Percentiles rank a stretch among this genome's conserved stretches.
Evolutionary conservation across 1,140 invertebrate genomes (phyloP).

Genomic region (Galleria mellonella): DNA sequence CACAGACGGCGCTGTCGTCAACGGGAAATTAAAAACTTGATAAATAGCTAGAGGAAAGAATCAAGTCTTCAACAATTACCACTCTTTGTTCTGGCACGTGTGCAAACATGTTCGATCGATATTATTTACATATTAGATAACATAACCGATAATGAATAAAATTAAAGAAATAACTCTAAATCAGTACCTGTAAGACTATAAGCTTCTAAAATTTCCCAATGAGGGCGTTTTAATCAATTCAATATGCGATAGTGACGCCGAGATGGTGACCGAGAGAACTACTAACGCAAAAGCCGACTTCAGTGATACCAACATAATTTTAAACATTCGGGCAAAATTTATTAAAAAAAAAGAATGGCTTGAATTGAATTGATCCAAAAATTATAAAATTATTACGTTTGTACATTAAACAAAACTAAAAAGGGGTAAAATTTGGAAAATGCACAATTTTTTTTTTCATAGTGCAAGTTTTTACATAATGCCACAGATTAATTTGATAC

Average conservation of each 20-base stretch:
- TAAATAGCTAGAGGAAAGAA: slow-evolving; percentile 2
- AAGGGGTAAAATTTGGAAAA: too few species aligned
- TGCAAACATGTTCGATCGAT: background rate
- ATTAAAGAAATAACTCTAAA: slow-evolving; percentile 11
- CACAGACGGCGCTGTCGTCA: slow-evolving; percentile 58
- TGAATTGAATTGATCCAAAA: too few species aligned
- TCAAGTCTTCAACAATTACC: background rate
- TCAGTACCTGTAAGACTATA: slow-evolving; percentile 26
- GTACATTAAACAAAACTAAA: too few species aligned
- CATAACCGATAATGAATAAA: slow-evolving; percentile 13
- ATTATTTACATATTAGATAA: background rate
- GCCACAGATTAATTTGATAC: too few species aligned
- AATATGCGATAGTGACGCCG: slow-evolving; percentile 51
- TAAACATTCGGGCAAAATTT: too few species aligned
- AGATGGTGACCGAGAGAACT: slow-evolving; percentile 44
- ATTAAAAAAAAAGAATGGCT: too few species aligned
- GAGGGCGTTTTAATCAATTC: slow-evolving; percentile 64
- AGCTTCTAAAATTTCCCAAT: slow-evolving; percentile 56
- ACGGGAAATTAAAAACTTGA: slow-evolving; percentile 12
- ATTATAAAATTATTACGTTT: too few species aligned
- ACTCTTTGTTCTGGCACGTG: background rate
- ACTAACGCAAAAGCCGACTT: too few species aligned
- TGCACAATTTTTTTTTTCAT: too few species aligned
- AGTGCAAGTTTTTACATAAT: too few species aligned
- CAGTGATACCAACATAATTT: too few species aligned